Conservation (phyloP, 2,888 invertebrate genomes). For the Hylaea fasciaria region DNA sequence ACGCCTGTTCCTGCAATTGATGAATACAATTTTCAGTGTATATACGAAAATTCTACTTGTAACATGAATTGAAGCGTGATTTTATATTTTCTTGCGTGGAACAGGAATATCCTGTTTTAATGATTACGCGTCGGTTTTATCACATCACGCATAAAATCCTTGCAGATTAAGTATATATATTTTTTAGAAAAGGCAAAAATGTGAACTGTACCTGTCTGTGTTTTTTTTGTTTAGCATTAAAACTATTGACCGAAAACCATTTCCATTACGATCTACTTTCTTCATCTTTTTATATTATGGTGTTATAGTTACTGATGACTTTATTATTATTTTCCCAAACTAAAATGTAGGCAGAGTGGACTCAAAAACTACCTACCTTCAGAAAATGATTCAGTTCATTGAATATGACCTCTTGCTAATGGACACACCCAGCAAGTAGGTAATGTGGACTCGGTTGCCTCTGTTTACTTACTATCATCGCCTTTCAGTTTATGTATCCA, state of each 20-base stretch:
- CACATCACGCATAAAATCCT: conserved; percentile 1
- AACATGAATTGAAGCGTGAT: conserved; percentile 27
- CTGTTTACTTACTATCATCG: conserved; percentile 58
- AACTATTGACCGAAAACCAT: too few species aligned
- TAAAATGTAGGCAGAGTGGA: too few species aligned
- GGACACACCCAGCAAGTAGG: conserved; percentile 11
- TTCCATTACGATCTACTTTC: too few species aligned
- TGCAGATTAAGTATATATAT: conserved; percentile 1
- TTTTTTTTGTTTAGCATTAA: too few species aligned
- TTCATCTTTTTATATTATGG: too few species aligned
- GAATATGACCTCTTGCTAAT: neutral
- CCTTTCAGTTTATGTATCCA: conserved; percentile 52
- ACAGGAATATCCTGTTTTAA: conserved; percentile 16
- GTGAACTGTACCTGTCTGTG: too few species aligned
- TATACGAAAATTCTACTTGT: conserved; percentile 26
- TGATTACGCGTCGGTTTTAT: conserved; percentile 16
- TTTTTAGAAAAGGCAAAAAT: neutral
- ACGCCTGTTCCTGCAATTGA: conserved; percentile 31
- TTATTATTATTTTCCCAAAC: too few species aligned
- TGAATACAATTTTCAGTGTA: conserved; percentile 36
- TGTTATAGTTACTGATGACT: too few species aligned
- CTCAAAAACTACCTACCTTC: too few species aligned
- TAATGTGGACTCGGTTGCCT: conserved; percentile 36
- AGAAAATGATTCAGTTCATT: too few species aligned
- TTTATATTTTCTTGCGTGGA: conserved; percentile 18